Conservation (phyloP, 2,888 invertebrate genomes). For the Metopia argyrocephala region DNA sequence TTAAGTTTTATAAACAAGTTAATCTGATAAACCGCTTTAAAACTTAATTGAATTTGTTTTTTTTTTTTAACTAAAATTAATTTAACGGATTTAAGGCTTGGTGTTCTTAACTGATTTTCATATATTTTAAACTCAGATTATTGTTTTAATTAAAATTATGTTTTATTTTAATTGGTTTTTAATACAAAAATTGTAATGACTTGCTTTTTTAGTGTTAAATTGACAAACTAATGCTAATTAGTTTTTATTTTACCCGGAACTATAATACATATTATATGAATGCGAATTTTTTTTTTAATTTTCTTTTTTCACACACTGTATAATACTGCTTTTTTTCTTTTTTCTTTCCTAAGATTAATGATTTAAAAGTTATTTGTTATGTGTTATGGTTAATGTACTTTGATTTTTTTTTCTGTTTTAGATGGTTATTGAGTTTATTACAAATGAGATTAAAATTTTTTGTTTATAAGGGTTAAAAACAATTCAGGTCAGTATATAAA, state of each 20-base stretch:
- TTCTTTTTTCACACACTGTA: conserved; percentile 3
- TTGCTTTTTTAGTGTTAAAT: background rate
- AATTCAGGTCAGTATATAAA: conserved; percentile 6
- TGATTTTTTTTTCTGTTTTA: background rate
- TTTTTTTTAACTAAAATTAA: too few species aligned
- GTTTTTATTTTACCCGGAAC: background rate
- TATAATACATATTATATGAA: background rate
- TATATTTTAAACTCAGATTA: too few species aligned
- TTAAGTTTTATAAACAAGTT: too few species aligned
- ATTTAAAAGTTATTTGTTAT: conserved; percentile 18
- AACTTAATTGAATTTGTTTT: too few species aligned
- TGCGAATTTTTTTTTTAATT: background rate
- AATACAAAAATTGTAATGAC: too few species aligned
- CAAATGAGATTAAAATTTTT: background rate
- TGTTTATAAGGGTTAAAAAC: conserved; percentile 4
- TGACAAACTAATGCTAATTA: background rate
- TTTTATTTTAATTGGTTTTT: too few species aligned
- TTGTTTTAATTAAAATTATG: too few species aligned
- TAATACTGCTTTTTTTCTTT: background rate
- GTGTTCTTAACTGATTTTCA: too few species aligned
- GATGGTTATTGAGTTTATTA: conserved; percentile 6
- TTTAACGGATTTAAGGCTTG: too few species aligned
- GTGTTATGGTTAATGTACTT: conserved; percentile 2
- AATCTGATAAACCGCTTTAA: too few species aligned
- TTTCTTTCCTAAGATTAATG: background rate